phyloP scores from a whole-genome alignment of 2,888 invertebrate genomes.

The Caenorhabditis sulstoni region DNA sequence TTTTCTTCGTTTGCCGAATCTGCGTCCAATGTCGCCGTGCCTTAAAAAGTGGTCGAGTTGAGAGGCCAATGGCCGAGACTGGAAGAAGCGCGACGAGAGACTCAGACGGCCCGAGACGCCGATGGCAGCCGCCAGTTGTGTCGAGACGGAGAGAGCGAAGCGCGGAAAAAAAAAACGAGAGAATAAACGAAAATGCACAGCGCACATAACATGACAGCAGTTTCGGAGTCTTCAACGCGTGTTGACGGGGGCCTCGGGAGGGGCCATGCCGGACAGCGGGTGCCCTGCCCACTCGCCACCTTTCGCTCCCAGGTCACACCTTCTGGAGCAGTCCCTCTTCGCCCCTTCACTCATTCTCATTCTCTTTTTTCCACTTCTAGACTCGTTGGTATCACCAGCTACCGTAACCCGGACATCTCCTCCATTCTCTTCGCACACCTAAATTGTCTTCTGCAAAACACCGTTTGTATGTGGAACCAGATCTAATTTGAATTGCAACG shows the following conservation, averaged over 20 bases:
- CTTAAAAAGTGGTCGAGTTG: conserved; percentile 50
- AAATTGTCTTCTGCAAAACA: no score
- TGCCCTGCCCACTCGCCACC: conserved; percentile 30
- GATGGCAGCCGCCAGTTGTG: conserved; percentile 28
- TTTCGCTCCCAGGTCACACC: conserved; percentile 41
- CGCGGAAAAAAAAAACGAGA: conserved; percentile 45
- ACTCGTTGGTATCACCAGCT: neutral
- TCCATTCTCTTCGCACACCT: no score
- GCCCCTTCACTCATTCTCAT: neutral
- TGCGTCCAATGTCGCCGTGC: conserved; percentile 50
- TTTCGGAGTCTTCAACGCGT: conserved; percentile 46
- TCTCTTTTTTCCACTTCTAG: neutral
- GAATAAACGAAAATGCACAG: conserved; percentile 59
- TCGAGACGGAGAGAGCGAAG: conserved; percentile 27
- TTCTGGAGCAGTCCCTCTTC: neutral
- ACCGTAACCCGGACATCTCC: neutral
- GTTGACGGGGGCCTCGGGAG: conserved; percentile 47
- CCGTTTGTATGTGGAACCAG: no score
- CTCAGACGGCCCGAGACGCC: conserved; percentile 30
- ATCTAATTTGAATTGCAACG: no score
- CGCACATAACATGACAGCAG: conserved; percentile 58
- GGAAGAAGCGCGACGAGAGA: conserved; percentile 42
- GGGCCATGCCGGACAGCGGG: conserved; percentile 23
- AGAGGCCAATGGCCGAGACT: conserved; percentile 57
- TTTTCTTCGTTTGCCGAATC: conserved; percentile 30